A percentile compares a stretch with the other conserved stretches of the same genome.
These are phyloP conservation scores for Apantesis nais DNA, from an alignment of 2,888 invertebrate species.

Conservation along the genomic window DNA sequence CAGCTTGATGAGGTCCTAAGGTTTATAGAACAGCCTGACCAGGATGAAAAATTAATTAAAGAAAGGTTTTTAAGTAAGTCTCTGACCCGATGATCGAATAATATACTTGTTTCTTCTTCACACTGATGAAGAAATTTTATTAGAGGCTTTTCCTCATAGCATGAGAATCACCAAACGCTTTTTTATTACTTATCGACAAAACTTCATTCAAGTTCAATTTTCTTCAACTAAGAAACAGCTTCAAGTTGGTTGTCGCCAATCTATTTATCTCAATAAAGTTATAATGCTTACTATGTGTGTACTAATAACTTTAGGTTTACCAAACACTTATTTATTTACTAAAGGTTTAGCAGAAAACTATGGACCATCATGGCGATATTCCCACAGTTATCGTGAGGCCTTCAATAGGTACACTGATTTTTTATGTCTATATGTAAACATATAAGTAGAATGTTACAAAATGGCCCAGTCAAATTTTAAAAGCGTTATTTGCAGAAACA, in stretches of 20 bases:
- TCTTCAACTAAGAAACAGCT: no score
- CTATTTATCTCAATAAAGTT: not conserved
- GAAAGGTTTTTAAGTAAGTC: constrained; percentile 51
- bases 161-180: no score
- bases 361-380: constrained; percentile 39
- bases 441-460: no score
- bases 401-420: constrained; percentile 51
- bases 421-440: not conserved
- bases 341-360: constrained; percentile 54
- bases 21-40: constrained; percentile 39
- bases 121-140: no score
- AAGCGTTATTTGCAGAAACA: no score
- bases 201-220: no score
- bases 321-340: constrained; percentile 56
- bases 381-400: constrained; percentile 64
- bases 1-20: constrained; percentile 61
- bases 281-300: not conserved
- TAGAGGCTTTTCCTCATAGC: no score
- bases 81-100: not conserved
- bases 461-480: no score
- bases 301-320: constrained; percentile 21
- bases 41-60: no score
- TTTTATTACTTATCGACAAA: no score
- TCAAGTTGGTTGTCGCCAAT: no score
- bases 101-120: no score